Evolutionary conservation across 2,888 invertebrate species (phyloP), one percentile per base, ranked within the genome.

Genomic region (Callyntrura guangdongensis): DNA sequence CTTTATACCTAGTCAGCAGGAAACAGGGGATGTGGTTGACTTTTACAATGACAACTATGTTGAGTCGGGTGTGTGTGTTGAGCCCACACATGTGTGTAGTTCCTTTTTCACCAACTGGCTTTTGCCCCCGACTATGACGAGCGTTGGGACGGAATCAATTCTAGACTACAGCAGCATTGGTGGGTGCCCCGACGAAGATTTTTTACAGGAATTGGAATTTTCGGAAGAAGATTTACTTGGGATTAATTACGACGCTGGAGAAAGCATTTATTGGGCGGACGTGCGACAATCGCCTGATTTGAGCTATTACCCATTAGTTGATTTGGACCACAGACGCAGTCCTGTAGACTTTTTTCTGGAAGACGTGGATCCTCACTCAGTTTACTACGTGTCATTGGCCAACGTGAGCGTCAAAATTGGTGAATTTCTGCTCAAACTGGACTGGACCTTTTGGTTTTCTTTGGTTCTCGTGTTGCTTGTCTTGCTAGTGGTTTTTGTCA

Each of bases 331-430:
- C 2, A n/a, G 27, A 20, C 49, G 49, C 11, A 74, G 83, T 49
- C 64, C 82, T 61, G 67, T 83, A 8, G 83, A 91, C 20, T 86
- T 53, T 49, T 59, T 87, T 17, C 74, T 91, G 4, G 83, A 87
- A 56, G 69, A 91, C 47, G 25, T 83, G 9, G 91, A 91, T 56
- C 91, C 91, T 8, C 82, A 74, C 53, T 87, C 91, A 0, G 49
- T 36, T 56, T 17, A 74, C 0, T 91, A 77, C 53, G 45, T 87
- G 77, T 79, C 86, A 0, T 53, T 91, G 67, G 49, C 91, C 6
- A 87, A 86, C 64, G 91, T 87, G 22, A 56, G 56, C 22, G 64
- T 91, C 0, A 72, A 25, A 61, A 59, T 86, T 14, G 49, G 56
- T 0, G 85, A 86, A 22, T 59, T 82, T 20, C 49, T 89, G 4